Base-by-base conservation (phyloP, 2,888 invertebrate genomes). In the Aporophyla nigra region DNA sequence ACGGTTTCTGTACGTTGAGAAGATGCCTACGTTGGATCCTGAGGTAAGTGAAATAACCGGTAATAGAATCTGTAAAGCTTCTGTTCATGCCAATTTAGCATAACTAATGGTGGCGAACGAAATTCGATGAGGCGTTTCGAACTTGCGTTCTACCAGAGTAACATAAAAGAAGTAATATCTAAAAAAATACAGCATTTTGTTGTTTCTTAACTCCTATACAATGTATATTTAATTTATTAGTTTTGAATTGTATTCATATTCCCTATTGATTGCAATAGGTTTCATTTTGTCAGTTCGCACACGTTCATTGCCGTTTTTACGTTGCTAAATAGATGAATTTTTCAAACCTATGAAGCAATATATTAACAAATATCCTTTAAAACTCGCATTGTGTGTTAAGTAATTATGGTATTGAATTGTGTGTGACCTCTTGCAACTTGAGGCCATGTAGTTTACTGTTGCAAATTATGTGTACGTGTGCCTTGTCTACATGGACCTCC, bases 21-120 rank as follows among this genome's bases (percentile, higher is more conserved):
- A 99, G 95, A 97, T 99, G 95, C 99, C 99, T 0, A 98, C 98
- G 78, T 94, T 99, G 73, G 97, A 98, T 54, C 99, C 99, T 0
- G 99, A 99, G 94, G 97, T 97, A 69, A 80, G 67, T 40, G 6
- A 46, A 46, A 24, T n/a, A 63, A 16, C 16, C 9, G 16, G 5
- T 43, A 9, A n/a, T 16, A 21, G 16, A 9, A 24, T 16, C 16
- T 24, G 4, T 62, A 40, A 40, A 40, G 19, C 12, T 24, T 46
- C 19, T 49, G 12, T 19, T 19, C 2, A 40, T 40, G 7, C 19
- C 12, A 24, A 3, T 24, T 43, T 24, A 43, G 43, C n/a, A 24
- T n/a, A 2, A 33, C 33, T 33, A 33, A 33, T 33, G 33, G 3
- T 33, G 33, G 33, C 33, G n/a, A n/a, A 33, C 33, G 33, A 33